Percentiles rank a stretch among this genome's conserved stretches.
Conservation (phyloP, 2,888 invertebrate genomes). For the Psococerastis gibbosa region DNA sequence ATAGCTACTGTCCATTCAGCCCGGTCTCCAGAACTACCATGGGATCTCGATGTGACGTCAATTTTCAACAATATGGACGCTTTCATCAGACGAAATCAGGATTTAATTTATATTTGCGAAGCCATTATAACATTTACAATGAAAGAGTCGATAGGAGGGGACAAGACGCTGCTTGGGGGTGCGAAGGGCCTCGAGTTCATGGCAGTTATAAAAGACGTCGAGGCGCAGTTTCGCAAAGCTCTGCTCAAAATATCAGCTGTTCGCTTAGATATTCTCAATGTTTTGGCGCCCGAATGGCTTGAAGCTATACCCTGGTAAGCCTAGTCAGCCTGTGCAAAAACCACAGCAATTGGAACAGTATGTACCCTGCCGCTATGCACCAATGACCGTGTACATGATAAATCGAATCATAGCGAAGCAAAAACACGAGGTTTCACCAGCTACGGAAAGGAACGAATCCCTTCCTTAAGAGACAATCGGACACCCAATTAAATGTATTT, state of each 20-base stretch:
- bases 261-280: conserved; percentile 47
- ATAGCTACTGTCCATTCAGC: conserved; percentile 37
- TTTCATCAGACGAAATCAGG: conserved; percentile 64
- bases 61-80: conserved; percentile 78
- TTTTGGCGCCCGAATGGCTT: conserved; percentile 67
- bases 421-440: too few relatives aligned
- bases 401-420: too few relatives aligned
- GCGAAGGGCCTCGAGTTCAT: conserved; percentile 48
- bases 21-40: conserved; percentile 31
- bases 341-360: too few relatives aligned
- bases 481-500: too few relatives aligned
- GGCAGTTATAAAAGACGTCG: conserved; percentile 46
- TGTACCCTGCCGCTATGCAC: too few relatives aligned
- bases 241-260: conserved; percentile 39
- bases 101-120: conserved; percentile 73
- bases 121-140: conserved; percentile 77
- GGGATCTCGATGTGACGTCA: conserved; percentile 58
- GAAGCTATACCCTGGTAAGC: conserved; percentile 36
- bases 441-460: too few relatives aligned
- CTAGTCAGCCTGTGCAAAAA: too few relatives aligned
- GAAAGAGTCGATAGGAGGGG: conserved; percentile 47
- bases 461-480: too few relatives aligned
- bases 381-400: too few relatives aligned
- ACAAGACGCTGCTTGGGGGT: conserved; percentile 59
- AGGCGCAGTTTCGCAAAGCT: conserved; percentile 48